Evolutionary conservation across 92 coral and sea anemone species (phyloP), one percentile per base, ranked within the genome.

Genomic region (Pocillopora grandis): DNA sequence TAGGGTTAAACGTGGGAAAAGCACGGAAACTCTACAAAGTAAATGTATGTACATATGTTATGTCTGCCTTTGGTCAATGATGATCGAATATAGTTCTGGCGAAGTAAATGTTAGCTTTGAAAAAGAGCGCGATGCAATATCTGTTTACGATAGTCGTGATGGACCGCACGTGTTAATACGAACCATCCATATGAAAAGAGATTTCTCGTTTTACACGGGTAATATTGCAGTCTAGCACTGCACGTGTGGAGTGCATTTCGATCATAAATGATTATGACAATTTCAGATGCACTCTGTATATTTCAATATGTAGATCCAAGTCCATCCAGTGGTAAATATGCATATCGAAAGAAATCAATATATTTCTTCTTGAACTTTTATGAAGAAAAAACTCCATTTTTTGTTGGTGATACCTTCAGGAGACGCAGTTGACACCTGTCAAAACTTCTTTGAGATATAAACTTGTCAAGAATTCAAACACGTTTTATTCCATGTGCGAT

Each of bases 1-100:
- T 95, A 23, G 96, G 89, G 3, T 57, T 90, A 27, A 94, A 90
- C 79, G 98, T 95, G 78, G 95, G 94, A 3, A 91, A 81, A 80
- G 98, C 98, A 23, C 84, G 98, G 48, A 96, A 96, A 88, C 92
- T 89, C 89, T 96, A 90, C 61, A 90, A 91, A 81, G 88, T 96
- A 23, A 60, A 73, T 84, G 92, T 84, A 75, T 80, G 71, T 78
- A 27, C 31, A 27, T 27, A 52, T 64, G 62, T 6, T 36, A 68
- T 11, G 16, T 62, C 17, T 59, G 58, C 17, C 55, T 42, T 42
- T 42, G 8, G 52, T 42, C 8, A 42, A 42, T 42, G 1, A 42
- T 42, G 52, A 42, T 7, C 52, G 52, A 3, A 42, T 42, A 42
- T 42, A 42, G 23, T 36, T 70, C 17, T 70, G 42, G 20, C 75